phyloP scores from a whole-genome alignment of 2,113 vertebrate species.

The Dicaeum eximium region DNA sequence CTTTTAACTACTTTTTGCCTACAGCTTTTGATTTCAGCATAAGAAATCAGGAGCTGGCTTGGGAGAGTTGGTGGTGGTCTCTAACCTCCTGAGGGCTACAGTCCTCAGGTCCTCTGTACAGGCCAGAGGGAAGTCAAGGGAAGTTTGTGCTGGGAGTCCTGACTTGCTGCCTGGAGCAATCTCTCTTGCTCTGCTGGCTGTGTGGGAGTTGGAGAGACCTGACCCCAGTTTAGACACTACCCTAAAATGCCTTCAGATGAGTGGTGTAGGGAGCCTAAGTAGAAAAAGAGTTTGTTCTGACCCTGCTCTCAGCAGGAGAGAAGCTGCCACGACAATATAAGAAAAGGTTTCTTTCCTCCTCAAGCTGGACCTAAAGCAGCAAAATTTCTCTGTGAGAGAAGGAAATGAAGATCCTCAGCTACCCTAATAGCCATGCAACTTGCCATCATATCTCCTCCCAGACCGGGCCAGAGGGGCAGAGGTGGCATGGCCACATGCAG shows the following conservation, averaged over 20 bases:
- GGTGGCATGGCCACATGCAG: not conserved
- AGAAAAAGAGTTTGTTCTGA: not conserved
- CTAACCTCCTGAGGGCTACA: fast-evolving
- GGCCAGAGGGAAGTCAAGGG: not conserved
- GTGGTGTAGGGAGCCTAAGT: not conserved
- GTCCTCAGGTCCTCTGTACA: not conserved
- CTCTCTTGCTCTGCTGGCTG: not conserved
- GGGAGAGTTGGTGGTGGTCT: not conserved
- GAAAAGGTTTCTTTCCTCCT: not conserved
- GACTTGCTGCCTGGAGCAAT: not conserved
- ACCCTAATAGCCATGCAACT: not conserved
- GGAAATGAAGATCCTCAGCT: not conserved
- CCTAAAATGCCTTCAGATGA: not conserved
- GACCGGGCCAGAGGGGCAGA: fast-evolving
- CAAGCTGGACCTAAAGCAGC: not conserved
- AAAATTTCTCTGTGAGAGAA: not conserved
- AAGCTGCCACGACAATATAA: not conserved
- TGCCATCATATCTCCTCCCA: not conserved
- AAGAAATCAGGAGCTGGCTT: not conserved
- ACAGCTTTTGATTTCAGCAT: not conserved
- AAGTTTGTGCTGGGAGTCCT: not conserved
- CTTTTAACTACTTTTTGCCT: not conserved
- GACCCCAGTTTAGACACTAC: not conserved
- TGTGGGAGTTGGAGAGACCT: not conserved
- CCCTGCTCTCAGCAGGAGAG: fast-evolving